Evolutionary conservation across 2,888 invertebrate genomes (phyloP), one percentile per base, ranked within the genome.

Genomic region (Cheiracanthium punctorium): DNA sequence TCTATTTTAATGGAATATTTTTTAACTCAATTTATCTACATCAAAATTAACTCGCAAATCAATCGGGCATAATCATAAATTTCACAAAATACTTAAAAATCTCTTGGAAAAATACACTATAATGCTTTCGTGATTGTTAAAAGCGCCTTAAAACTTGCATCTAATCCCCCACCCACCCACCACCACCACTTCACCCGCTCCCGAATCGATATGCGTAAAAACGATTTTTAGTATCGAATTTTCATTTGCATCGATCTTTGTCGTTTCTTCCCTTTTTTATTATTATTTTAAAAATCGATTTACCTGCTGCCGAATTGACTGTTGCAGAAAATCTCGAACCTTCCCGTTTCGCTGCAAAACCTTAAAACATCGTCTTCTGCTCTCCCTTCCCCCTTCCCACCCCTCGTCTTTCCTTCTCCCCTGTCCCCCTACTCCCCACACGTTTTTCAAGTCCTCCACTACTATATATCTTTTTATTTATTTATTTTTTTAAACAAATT

Each of bases 221-320:
- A 58, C 58, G 58, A 58, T 58, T 58, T 58, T 58, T 58, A 20
- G 58, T 58, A 58, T 58, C 58, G 58, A 58, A 58, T 58, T 58
- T 58, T 58, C 58, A 58, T 58, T 58, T 58, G 58, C 58, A 58
- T 58, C 58, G 58, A 58, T 58, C 12, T 58, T 17, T 12, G 4
- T 58, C 4, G 24, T 58, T 58, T 58, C n/a, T 17, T 48, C 14
- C 14, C 14, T 17, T 48, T 17, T 48, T 17, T 24, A 17, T 58
- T 58, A n/a, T n/a, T n/a, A n/a, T n/a, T 58, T 48, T 48, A 24
- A 58, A 58, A 58, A 58, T 58, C 58, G 58, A 58, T 58, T 58
- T 58, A 58, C 58, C 58, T 58, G 20, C 20, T 24, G 17, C 24
- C 58, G 58, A 58, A 58, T 58, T 58, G 58, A 58, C 58, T 58